Base-by-base conservation (phyloP, 2,797 vertebrate genomes). In the Gobio occitaniae region DNA sequence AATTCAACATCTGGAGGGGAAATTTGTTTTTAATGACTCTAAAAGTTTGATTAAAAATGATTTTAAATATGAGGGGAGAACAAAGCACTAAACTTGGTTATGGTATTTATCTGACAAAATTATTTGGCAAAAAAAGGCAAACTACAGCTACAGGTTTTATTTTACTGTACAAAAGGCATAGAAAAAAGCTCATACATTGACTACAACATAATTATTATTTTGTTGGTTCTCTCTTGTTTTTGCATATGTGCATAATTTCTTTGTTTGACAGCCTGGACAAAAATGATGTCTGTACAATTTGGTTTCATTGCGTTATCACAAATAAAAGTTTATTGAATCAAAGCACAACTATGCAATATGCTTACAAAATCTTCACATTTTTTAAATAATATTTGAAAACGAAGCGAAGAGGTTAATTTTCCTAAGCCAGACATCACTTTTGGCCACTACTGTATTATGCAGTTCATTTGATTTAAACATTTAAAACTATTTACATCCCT, bases 401-500 rank as follows among this genome's bases (percentile, higher is more conserved):
- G 12, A 10, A 15, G 50, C 16, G 15, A 15, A n/a, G 10, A 12
- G 1, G 4, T 59, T 0, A n/a, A 12, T 25, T 61, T 2, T 29
- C 25, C 61, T 29, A 6, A 25, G 61, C 4, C 61, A 63, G 12
- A 29, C 12, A 65, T 65, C 61, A 65, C 25, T 65, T 65, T 65
- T 32, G 13, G 61, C 25, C 61, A 1, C 25, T 3, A 3, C 11
- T 63, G 1, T 25, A 25, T 56, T 11, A 76, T 68, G 32, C 6
- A 44, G 21, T 61, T 77, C 4, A 56, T 59, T 76, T 56, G 52
- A 76, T 56, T 76, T 12, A 74, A 52, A 8, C 21, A 77, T 77
- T 21, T 59, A 3, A 25, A 71, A 47, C 41, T 44, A 47, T n/a
- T 44, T 21, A 15, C 19, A 59, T 77, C 21, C 36, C 19, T 61